A percentile compares a stretch with the other conserved stretches of the same genome.
Evolutionary conservation across 2,888 invertebrate genomes (phyloP).

Genomic region (Thecophora atra): DNA sequence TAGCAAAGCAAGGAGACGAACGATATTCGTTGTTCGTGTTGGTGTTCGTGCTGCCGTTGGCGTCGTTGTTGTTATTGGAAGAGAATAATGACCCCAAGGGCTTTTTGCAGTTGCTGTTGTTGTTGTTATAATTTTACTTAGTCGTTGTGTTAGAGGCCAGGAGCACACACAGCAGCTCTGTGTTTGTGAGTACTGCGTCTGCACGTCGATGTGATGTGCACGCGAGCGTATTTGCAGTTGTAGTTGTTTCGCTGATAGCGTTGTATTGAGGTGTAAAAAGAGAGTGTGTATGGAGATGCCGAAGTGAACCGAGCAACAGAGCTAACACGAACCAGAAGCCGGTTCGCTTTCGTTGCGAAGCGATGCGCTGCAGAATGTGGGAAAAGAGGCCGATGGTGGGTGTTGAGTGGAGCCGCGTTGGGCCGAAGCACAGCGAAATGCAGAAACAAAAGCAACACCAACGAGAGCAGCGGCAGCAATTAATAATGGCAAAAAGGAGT

Average conservation of each 20-base stretch:
- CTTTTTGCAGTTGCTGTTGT: neutral
- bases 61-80: constrained; percentile 46
- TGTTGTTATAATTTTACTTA: constrained; percentile 1
- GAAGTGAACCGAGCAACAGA: neutral
- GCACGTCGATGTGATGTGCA: neutral
- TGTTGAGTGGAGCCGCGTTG: neutral
- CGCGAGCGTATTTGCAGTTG: too few species aligned
- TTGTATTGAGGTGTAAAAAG: neutral
- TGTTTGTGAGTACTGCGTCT: constrained; percentile 45
- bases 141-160: constrained; percentile 35
- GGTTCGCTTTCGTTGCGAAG: constrained; percentile 31
- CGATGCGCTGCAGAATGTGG: constrained; percentile 3
- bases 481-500: constrained; percentile 22
- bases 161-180: constrained; percentile 48
- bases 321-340: neutral
- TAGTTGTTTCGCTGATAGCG: too few species aligned
- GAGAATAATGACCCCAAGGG: constrained; percentile 66
- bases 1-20: neutral
- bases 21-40: neutral
- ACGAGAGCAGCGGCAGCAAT: constrained; percentile 13
- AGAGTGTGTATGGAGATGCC: constrained; percentile 42
- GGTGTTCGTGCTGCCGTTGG: neutral
- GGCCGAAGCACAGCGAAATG: constrained; percentile 6
- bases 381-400: constrained; percentile 5
- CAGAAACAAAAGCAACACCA: constrained; percentile 9